Evolutionary conservation across 2,888 invertebrate species (phyloP).

Genomic region (Torymus tubicola): DNA sequence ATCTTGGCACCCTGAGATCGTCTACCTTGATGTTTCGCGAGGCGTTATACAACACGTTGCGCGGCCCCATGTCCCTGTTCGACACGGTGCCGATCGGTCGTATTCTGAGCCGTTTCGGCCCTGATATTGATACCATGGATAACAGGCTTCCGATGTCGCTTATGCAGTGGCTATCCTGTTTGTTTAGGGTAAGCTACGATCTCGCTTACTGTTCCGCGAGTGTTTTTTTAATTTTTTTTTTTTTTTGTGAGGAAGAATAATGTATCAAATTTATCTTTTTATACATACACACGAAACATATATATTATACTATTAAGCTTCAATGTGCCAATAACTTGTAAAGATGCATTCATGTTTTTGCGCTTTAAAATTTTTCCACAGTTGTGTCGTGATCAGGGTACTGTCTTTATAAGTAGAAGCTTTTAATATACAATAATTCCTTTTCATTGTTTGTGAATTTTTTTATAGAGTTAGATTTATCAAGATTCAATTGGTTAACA

Average conservation of each 20-base stretch:
- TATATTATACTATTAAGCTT: conserved; percentile 47
- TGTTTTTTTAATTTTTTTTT: not conserved
- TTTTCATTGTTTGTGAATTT: no score
- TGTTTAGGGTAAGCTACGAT: conserved; percentile 70
- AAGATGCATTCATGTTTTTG: conserved; percentile 53
- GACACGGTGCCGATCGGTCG: conserved; percentile 82
- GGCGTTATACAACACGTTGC: conserved; percentile 77
- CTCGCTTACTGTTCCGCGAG: conserved; percentile 26
- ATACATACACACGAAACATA: not conserved
- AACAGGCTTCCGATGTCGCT: conserved; percentile 75
- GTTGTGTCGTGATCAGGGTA: conserved; percentile 40
- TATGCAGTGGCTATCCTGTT: conserved; percentile 70
- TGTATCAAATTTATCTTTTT: not conserved
- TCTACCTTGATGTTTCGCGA: conserved; percentile 74
- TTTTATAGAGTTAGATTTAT: conserved; percentile 2
- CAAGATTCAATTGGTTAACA: not conserved
- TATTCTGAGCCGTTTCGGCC: conserved; percentile 81
- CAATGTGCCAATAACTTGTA: conserved; percentile 51
- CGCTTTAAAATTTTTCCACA: conserved; percentile 35
- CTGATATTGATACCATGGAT: conserved; percentile 80
- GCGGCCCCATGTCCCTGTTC: conserved; percentile 80
- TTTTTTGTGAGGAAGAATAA: conserved; percentile 8
- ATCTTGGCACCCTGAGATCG: conserved; percentile 78
- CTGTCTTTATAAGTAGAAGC: not conserved
- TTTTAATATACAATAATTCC: no score